Conservation (phyloP, 2,888 invertebrate genomes). For the Tenthredo distinguenda region DNA sequence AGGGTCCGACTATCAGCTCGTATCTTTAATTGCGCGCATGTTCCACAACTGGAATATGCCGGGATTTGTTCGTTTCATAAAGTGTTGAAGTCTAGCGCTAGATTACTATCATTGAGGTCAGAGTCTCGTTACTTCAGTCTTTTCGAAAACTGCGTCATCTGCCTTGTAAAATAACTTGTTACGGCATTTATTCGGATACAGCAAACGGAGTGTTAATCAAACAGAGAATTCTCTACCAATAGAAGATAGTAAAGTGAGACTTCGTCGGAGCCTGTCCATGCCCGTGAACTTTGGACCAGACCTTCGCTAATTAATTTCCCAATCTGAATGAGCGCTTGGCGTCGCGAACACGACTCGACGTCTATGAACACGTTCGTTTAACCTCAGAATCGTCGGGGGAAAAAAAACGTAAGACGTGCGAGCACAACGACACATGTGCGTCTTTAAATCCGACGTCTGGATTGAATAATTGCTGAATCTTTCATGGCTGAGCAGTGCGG, state of each 20-base stretch:
- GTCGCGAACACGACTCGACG: neutral
- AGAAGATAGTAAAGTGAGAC: neutral
- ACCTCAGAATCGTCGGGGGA: neutral
- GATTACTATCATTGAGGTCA: neutral
- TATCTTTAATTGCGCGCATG: neutral
- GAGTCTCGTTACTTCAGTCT: neutral
- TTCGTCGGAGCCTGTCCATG: neutral
- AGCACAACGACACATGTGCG: neutral
- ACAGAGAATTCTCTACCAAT: neutral
- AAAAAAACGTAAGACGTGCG: neutral
- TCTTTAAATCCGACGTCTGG: neutral
- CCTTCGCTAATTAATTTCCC: slow-evolving; percentile 13
- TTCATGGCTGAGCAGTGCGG: neutral
- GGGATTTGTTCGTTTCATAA: neutral
- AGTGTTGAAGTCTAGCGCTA: neutral
- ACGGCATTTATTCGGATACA: neutral
- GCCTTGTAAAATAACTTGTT: neutral
- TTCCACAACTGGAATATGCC: neutral
- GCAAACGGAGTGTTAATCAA: neutral
- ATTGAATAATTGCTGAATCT: neutral
- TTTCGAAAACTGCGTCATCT: slow-evolving; percentile 1
- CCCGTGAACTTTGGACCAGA: slow-evolving; percentile 34
- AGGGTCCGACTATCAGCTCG: neutral
- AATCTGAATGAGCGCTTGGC: neutral
- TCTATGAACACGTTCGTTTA: slow-evolving; percentile 1